Conservation (phyloP, 1,140 invertebrate genomes). For the Zaprionus gabonicus region DNA sequence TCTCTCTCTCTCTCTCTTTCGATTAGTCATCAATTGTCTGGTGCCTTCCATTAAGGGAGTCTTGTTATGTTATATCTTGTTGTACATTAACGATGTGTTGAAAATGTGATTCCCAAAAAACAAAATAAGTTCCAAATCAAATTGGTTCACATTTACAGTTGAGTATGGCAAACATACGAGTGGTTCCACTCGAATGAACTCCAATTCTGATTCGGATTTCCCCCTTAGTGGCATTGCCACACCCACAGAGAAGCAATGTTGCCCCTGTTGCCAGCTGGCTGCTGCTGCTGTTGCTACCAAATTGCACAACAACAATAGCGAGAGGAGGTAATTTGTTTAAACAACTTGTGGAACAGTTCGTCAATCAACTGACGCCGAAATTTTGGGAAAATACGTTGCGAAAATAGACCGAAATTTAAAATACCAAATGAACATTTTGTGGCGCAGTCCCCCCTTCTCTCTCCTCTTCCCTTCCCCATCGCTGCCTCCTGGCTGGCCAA, state of each 20-base stretch:
- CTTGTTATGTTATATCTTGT: neutral
- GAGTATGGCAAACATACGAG: slow-evolving; percentile 22
- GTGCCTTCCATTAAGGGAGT: slow-evolving; percentile 11
- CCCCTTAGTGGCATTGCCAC: slow-evolving; percentile 39
- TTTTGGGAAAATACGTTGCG: slow-evolving; percentile 51
- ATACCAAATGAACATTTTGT: slow-evolving; percentile 63
- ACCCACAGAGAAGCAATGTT: slow-evolving; percentile 48
- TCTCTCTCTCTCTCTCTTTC: neutral
- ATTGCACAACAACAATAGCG: slow-evolving; percentile 39
- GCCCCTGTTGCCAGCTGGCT: slow-evolving; percentile 14
- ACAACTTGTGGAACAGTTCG: slow-evolving; percentile 62
- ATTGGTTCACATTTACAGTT: slow-evolving; percentile 68
- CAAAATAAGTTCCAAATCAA: slow-evolving; percentile 25
- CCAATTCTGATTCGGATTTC: slow-evolving; percentile 21
- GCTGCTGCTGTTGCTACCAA: slow-evolving; percentile 17
- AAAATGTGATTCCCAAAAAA: slow-evolving; percentile 55
- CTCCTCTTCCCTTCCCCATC: neutral
- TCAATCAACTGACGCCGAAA: slow-evolving; percentile 67
- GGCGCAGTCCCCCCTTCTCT: slow-evolving; percentile 18
- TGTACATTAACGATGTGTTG: slow-evolving; percentile 66
- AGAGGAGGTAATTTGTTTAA: slow-evolving; percentile 61
- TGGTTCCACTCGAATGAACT: slow-evolving; percentile 49
- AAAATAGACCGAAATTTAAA: slow-evolving; percentile 42
- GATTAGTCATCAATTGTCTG: slow-evolving; percentile 18
- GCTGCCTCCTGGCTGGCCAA: slow-evolving; percentile 21